Evolutionary conservation across 1,140 invertebrate genomes (phyloP).

Genomic region (Episyrphus balteatus): DNA sequence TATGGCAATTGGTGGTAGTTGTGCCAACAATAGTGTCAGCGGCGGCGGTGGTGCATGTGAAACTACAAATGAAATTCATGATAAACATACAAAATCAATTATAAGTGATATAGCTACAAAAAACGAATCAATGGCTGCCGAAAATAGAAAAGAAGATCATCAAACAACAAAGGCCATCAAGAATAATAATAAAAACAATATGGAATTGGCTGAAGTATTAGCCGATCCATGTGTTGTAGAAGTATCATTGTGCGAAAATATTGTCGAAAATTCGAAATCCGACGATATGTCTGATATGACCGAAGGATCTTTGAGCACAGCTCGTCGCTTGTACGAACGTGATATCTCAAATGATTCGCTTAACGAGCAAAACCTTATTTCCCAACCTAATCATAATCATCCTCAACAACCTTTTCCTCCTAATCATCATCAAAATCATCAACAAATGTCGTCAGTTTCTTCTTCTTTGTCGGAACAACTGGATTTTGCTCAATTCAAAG

Average conservation of each 20-base stretch:
- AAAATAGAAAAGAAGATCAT: too few relatives aligned
- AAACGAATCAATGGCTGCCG: too few relatives aligned
- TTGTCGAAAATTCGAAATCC: too few relatives aligned
- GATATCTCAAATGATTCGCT: background rate
- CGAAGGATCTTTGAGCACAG: background rate
- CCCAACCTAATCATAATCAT: too few relatives aligned
- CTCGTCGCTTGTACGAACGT: conserved; percentile 3
- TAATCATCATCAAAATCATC: background rate
- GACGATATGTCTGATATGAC: too few relatives aligned
- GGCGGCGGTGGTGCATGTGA: background rate
- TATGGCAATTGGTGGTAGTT: background rate
- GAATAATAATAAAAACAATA: too few relatives aligned
- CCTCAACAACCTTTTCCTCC: background rate
- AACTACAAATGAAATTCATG: background rate
- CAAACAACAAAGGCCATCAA: background rate
- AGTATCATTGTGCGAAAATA: too few relatives aligned
- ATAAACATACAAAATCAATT: too few relatives aligned
- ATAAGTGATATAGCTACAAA: too few relatives aligned
- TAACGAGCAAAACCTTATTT: background rate
- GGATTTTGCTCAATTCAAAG: conserved; percentile 49
- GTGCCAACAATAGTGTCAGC: background rate
- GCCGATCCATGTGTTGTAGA: too few relatives aligned
- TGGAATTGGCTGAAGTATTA: too few relatives aligned
- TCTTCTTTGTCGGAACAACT: conserved; percentile 35
- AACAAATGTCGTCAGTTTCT: background rate